Percentiles rank a stretch among this genome's conserved stretches.
Conservation (phyloP, 2,888 invertebrate genomes). For the Heliconius sara region DNA sequence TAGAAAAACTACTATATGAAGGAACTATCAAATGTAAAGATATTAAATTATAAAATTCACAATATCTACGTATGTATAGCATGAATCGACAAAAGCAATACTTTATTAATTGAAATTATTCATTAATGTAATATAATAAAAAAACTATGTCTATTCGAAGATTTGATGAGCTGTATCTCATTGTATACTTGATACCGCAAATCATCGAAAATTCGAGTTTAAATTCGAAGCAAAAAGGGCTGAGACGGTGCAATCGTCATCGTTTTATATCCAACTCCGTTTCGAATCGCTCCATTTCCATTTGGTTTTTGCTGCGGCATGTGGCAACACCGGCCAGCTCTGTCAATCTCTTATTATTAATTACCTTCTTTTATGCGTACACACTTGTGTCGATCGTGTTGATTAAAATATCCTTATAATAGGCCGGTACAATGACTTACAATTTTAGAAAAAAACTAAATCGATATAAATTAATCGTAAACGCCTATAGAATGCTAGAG, state of each 20-base stretch:
- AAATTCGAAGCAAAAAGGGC: slow-evolving; percentile 70
- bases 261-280: slow-evolving; percentile 72
- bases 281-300: slow-evolving; percentile 79
- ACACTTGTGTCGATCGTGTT: slow-evolving; percentile 78
- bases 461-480: slow-evolving; percentile 57
- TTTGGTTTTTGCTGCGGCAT: slow-evolving; percentile 79
- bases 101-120: slow-evolving; percentile 12
- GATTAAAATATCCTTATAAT: slow-evolving; percentile 83
- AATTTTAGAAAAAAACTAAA: slow-evolving; percentile 58
- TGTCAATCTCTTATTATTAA: slow-evolving; percentile 78
- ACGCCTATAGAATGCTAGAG: not conserved
- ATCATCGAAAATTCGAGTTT: slow-evolving; percentile 66
- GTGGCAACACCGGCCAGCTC: slow-evolving; percentile 69
- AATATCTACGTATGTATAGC: not conserved
- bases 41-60: not conserved
- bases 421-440: slow-evolving; percentile 68
- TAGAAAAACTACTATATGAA: not conserved
- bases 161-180: slow-evolving; percentile 36
- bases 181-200: slow-evolving; percentile 59
- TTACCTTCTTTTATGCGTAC: slow-evolving; percentile 79
- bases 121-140: not conserved
- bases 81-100: not conserved
- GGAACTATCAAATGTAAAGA: not conserved
- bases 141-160: not conserved
- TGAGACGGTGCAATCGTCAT: slow-evolving; percentile 67